These are phyloP conservation scores for Anolis apletophallus DNA, from an alignment of 2,797 vertebrate species.

Conservation along the genomic window DNA sequence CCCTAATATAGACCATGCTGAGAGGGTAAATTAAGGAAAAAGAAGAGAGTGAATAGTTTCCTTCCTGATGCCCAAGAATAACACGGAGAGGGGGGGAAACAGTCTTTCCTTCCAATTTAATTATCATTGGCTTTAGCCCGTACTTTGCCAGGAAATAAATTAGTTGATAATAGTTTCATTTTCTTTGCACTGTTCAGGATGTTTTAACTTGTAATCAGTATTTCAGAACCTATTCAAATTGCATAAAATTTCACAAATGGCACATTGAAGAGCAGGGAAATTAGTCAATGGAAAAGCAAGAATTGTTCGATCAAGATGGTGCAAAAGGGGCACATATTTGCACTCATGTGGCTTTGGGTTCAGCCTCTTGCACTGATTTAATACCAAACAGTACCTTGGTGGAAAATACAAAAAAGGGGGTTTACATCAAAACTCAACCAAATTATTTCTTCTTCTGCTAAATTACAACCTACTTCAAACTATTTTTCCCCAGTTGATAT, in stretches of 20 bases:
- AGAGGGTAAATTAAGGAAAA: not conserved
- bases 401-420: constrained; percentile 23
- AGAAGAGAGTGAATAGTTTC: not conserved
- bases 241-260: constrained; percentile 52
- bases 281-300: constrained; percentile 31
- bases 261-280: constrained; percentile 29
- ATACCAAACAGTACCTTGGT: constrained; percentile 2
- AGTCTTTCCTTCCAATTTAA: not conserved
- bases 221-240: constrained; percentile 36
- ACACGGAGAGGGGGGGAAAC: too few relatives aligned
- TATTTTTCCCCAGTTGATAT: not conserved
- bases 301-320: constrained; percentile 45
- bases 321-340: constrained; percentile 33
- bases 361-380: constrained; percentile 37
- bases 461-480: not conserved
- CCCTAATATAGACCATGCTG: not conserved
- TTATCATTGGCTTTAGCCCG: constrained; percentile 24
- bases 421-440: not conserved
- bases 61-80: not conserved
- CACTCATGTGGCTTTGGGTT: constrained; percentile 49
- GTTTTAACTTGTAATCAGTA: constrained; percentile 36
- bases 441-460: not conserved
- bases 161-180: not conserved
- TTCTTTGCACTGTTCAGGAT: not conserved
- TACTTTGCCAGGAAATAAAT: not conserved